Evolutionary conservation across 2,113 vertebrate species (phyloP), one percentile per base, ranked within the genome.

Genomic region (Capreolus pygargus): DNA sequence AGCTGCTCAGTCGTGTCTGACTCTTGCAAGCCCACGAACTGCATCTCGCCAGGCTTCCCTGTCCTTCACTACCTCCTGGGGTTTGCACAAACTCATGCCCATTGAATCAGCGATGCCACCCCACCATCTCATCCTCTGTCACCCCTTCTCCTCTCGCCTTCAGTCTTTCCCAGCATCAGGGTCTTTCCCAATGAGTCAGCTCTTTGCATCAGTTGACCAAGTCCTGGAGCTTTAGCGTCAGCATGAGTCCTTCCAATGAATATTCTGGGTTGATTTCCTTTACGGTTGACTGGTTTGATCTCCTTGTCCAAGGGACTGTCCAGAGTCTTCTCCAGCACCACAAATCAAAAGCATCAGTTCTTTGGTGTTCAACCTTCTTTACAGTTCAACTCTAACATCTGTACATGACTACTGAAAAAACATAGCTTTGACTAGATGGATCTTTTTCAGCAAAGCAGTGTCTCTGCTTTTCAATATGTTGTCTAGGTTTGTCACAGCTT

Each of bases 51-150:
- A 39, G 67, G 9, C 67, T 36, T 39, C 67, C 33, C 17, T 5
- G 0, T 70, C 21, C 64, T 36, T 36, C n/a, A 36, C 17, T 36
- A 0, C 23, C 67, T 70, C 67, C n/a, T 9, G 1, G 67, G 67
- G n/a, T 70, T 23, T 36, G 67, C 67, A 3, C n/a, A 39, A 6
- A 12, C 67, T 36, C 67, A 39, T 21, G 5, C 23, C 19, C 21
- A 17, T 11, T 21, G 64, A 70, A 19, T 23, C 5, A 1, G 0
- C 6, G n/a, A 39, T 5, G 19, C n/a, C 19, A 3, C 23, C n/a
- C 19, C 12, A 23, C n/a, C 19, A 3, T 23, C 67, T 70, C 67
- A 12, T 23, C 67, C n/a, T 36, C 67, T 70, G n/a, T 36, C 19
- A 3, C n/a, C 67, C 61, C 67, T 70, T 70, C 67, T 70, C 19